These are phyloP conservation scores for Porites rus DNA, from an alignment of 92 coral and sea anemone species.

Conservation along the genomic window DNA sequence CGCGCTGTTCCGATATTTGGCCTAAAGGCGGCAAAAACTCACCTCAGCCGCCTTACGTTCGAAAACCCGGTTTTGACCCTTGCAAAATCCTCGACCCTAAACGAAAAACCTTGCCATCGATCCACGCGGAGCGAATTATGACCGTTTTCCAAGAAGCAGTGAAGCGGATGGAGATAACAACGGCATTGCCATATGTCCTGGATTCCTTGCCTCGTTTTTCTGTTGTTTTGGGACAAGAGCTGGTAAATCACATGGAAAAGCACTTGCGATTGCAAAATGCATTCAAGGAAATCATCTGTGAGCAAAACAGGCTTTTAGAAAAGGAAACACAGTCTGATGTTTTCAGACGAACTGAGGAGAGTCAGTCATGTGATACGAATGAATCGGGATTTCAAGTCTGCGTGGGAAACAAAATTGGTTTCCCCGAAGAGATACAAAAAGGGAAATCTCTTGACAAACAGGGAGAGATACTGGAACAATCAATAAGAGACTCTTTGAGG, in stretches of 20 bases:
- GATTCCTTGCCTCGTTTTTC: constrained; percentile 69
- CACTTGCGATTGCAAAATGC: constrained; percentile 49
- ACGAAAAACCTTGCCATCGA: constrained; percentile 73
- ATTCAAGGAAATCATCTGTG: constrained; percentile 7
- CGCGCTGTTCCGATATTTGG: constrained; percentile 46
- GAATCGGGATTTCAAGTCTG: background rate
- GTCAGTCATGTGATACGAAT: background rate
- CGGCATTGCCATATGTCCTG: constrained; percentile 68
- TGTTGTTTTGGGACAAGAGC: constrained; percentile 75
- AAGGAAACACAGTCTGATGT: background rate
- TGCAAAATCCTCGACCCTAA: constrained; percentile 87
- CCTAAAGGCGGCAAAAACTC: constrained; percentile 42
- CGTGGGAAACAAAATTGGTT: background rate
- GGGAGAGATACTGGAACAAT: constrained; percentile 48
- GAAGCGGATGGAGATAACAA: constrained; percentile 77
- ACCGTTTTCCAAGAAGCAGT: constrained; percentile 86
- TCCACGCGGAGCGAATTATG: constrained; percentile 88
- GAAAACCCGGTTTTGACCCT: constrained; percentile 53
- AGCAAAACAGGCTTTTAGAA: background rate
- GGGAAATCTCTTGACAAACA: constrained; percentile 55
- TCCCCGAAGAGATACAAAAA: background rate
- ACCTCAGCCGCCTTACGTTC: background rate
- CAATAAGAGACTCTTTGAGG: constrained; percentile 70
- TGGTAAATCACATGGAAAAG: constrained; percentile 58
- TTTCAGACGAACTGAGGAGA: background rate